A percentile compares a stretch with the other conserved stretches of the same genome.
phyloP scores from a whole-genome alignment of 92 coral and sea anemone species.

The Epizoanthus fatuus region DNA sequence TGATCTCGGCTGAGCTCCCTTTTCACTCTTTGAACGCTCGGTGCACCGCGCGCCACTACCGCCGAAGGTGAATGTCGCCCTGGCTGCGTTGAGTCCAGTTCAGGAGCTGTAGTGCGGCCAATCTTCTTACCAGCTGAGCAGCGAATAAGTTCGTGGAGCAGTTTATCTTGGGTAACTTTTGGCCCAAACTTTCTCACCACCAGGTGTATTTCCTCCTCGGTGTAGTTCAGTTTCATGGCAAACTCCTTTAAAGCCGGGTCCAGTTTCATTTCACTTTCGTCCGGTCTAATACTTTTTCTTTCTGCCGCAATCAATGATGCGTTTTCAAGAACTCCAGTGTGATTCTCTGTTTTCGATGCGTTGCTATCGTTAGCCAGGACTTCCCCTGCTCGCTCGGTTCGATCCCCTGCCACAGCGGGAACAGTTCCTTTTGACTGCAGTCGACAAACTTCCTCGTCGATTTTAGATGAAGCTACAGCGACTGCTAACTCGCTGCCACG shows the following conservation, averaged over 20 bases:
- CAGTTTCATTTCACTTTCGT: slow-evolving; percentile 36
- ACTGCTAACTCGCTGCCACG: slow-evolving; percentile 83
- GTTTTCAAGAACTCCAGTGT: background rate
- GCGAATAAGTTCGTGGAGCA: slow-evolving; percentile 86
- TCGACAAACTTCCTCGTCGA: slow-evolving; percentile 71
- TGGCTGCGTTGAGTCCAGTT: slow-evolving; percentile 7
- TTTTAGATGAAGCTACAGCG: slow-evolving; percentile 71
- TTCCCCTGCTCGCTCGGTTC: background rate
- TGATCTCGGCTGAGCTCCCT: background rate
- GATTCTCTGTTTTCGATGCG: background rate
- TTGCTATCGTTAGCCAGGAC: background rate
- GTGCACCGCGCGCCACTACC: slow-evolving; percentile 62
- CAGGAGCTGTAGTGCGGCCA: slow-evolving; percentile 4
- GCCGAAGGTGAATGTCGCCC: background rate
- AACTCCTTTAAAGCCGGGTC: slow-evolving; percentile 90
- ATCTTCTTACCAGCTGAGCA: slow-evolving; percentile 26
- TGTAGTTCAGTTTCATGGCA: slow-evolving; percentile 95
- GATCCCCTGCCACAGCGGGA: background rate
- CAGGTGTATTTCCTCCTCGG: slow-evolving; percentile 80
- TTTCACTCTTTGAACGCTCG: slow-evolving; percentile 26
- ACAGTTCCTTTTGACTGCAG: slow-evolving; percentile 40
- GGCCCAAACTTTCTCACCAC: slow-evolving; percentile 92
- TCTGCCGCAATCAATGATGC: background rate
- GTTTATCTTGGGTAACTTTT: slow-evolving; percentile 87
- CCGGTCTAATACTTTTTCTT: background rate